A percentile compares a stretch with the other conserved stretches of the same genome.
phyloP scores from a whole-genome alignment of 2,888 invertebrate genomes.

The Zygothrica quintamaculata region DNA sequence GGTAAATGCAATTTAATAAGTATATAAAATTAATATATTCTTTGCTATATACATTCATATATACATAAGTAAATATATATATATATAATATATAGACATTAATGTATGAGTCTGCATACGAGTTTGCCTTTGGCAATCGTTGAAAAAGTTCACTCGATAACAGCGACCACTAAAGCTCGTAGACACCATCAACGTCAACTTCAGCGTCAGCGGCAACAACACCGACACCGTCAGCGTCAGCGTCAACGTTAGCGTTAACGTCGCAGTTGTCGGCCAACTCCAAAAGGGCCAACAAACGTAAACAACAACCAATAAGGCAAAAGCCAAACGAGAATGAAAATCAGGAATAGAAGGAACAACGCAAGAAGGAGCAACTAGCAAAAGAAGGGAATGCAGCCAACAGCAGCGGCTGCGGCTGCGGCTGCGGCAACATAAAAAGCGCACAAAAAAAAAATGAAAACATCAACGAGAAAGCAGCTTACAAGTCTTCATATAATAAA shows the following conservation, averaged over 20 bases:
- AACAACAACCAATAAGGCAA: constrained; percentile 59
- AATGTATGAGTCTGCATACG: neutral
- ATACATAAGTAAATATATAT: neutral
- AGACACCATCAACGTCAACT: constrained; percentile 31
- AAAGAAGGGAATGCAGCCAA: constrained; percentile 48
- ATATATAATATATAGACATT: too few relatives aligned
- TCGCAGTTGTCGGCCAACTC: constrained; percentile 51
- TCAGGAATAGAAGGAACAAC: constrained; percentile 24
- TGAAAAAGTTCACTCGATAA: constrained; percentile 55
- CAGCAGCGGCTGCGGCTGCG: too few relatives aligned
- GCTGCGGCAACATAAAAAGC: constrained; percentile 60
- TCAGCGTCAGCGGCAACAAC: constrained; percentile 11
- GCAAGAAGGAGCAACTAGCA: constrained; percentile 15
- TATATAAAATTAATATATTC: constrained; percentile 1
- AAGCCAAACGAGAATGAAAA: constrained; percentile 29
- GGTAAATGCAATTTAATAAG: constrained; percentile 37
- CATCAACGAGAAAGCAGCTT: constrained; percentile 34
- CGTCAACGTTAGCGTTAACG: neutral
- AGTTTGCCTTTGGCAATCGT: constrained; percentile 23
- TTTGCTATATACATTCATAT: neutral
- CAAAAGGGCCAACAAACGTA: constrained; percentile 67
- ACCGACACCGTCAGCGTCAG: constrained; percentile 2
- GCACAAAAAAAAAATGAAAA: constrained; percentile 61
- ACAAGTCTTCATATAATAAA: neutral
- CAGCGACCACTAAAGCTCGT: constrained; percentile 38